Evolutionary conservation across 2,113 vertebrate species (phyloP), one percentile per base, ranked within the genome.

Genomic region (Bambusicola thoracicus): DNA sequence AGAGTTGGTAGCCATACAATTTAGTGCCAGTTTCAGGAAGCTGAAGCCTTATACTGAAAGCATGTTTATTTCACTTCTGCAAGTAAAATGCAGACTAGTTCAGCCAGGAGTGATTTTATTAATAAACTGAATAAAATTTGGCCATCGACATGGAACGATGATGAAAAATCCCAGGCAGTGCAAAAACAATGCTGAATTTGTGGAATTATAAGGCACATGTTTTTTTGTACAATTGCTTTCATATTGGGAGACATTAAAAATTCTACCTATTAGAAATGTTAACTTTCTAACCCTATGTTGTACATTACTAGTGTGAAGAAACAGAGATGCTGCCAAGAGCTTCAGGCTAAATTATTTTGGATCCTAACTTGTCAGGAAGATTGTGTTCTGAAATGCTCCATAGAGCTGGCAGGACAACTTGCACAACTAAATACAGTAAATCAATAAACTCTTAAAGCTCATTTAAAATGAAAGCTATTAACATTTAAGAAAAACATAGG

Each of bases 331-430:
- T 94, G 89, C 94, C 83, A 93, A 93, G 61, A 92, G 41, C 91
- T 95, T 81, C 81, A 89, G 81, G 93, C 62, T 80, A 93, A 92
- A 96, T 89, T 92, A 86, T 84, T 96, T 94, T 94, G 95, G 66
- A 95, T 89, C 68, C 66, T 74, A 84, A 84, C 41, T 95, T 13
- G 6, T 93, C 86, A 93, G 72, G 66, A 95, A 85, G 34, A 62
- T 95, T 94, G 90, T 96, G 81, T 95, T 97, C 65, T 89, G 88
- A 87, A 95, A 94, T 79, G 91, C 78, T 96, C 44, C 66, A 84
- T 1, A 4, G 76, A 91, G 53, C 75, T 95, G 94, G 95, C 84
- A 96, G 82, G 62, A 94, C 53, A 95, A 69, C 36, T 87, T 1
- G 1, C 53, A 82, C 75, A 82, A 91, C 34, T 27, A 79, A 91